Conservation (phyloP, 2,888 invertebrate genomes). For the Trissoscelio sp. region DNA sequence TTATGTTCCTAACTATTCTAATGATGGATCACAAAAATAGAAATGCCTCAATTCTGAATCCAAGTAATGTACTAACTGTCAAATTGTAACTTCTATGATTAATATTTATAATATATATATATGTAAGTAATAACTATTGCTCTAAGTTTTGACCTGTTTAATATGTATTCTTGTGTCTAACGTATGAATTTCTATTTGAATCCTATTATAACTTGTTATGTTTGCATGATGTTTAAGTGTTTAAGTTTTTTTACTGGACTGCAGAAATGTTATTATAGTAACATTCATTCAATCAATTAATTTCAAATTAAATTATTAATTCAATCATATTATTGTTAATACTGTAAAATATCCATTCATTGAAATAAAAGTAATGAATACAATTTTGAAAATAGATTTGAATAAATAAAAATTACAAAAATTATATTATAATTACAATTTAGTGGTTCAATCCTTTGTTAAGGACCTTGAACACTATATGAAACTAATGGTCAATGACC, state of each 20-base stretch:
- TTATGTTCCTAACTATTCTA: constrained; percentile 68
- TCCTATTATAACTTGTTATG: too few relatives aligned
- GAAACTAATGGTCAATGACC: constrained; percentile 35
- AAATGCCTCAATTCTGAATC: constrained; percentile 60
- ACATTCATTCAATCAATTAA: background rate
- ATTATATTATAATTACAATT: constrained; percentile 11
- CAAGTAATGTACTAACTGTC: constrained; percentile 54
- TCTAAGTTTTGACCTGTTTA: constrained; percentile 59
- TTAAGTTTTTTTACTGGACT: constrained; percentile 5
- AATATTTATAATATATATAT: constrained; percentile 49
- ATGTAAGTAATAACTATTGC: constrained; percentile 48
- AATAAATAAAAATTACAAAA: background rate
- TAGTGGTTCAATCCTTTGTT: background rate
- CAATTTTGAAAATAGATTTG: background rate
- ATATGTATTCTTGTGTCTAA: constrained; percentile 57
- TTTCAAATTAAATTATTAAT: background rate
- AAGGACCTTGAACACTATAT: constrained; percentile 14
- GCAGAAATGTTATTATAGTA: background rate
- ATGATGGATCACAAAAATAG: constrained; percentile 67
- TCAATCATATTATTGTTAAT: background rate
- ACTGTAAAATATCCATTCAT: too few relatives aligned
- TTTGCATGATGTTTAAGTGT: constrained; percentile 30
- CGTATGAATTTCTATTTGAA: constrained; percentile 24
- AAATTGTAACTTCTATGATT: constrained; percentile 52
- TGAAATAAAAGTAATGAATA: too few relatives aligned